Evolutionary conservation across 92 coral and sea anemone genomes (phyloP).

Genomic region (Umimayanthus kanabou): DNA sequence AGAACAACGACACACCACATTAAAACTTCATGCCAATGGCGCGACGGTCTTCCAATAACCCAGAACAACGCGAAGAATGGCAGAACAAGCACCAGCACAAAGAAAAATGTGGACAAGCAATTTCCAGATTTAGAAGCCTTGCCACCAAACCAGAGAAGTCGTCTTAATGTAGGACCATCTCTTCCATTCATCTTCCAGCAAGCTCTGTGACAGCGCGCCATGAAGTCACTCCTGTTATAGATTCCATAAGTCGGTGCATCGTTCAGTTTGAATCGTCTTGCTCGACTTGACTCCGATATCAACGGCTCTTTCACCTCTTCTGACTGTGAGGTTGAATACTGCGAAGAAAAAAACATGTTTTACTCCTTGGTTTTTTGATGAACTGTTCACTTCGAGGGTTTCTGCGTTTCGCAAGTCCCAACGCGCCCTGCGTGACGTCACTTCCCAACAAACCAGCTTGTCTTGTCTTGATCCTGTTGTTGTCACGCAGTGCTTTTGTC

Average conservation of each 20-base stretch:
- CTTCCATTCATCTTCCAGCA: conserved; percentile 39
- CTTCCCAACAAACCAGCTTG: conserved; percentile 1
- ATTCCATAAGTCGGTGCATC: conserved; percentile 40
- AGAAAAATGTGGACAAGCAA: conserved; percentile 22
- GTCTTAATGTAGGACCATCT: conserved; percentile 25
- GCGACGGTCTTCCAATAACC: conserved; percentile 21
- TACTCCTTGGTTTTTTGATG: neutral
- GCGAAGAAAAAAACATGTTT: conserved; percentile 38
- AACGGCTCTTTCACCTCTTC: conserved; percentile 34
- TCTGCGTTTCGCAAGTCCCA: neutral
- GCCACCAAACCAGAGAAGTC: conserved; percentile 42
- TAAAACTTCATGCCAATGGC: conserved; percentile 35
- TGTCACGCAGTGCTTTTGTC: no score
- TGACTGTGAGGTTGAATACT: conserved; percentile 32
- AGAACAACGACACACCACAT: conserved; percentile 38
- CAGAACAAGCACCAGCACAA: conserved; percentile 13
- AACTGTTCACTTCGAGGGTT: neutral
- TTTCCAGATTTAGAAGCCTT: conserved; percentile 43
- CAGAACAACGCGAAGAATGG: conserved; percentile 20
- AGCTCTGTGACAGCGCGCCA: conserved; percentile 28
- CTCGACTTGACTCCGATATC: conserved; percentile 17
- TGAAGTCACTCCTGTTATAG: conserved; percentile 42
- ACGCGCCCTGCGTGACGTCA: conserved; percentile 5
- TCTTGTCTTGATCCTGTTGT: neutral
- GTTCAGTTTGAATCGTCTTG: conserved; percentile 29